These are phyloP conservation scores for Polietes domitor DNA, from an alignment of 2,888 invertebrate species.

Conservation along the genomic window DNA sequence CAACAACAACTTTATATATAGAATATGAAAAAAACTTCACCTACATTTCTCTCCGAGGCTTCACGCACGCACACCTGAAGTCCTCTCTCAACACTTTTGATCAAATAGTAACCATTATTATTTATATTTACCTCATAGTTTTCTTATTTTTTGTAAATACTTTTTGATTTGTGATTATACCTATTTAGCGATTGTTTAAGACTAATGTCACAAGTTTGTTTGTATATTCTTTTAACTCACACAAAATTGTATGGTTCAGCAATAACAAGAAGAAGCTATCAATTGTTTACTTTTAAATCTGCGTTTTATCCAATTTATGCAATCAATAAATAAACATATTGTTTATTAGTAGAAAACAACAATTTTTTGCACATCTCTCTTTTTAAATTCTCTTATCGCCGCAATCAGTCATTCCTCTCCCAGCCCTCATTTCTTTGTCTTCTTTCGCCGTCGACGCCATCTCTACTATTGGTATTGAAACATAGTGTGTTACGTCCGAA, in stretches of 20 bases:
- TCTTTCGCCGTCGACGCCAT: no score
- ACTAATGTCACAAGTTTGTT: slow-evolving; percentile 28
- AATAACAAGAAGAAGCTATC: background rate
- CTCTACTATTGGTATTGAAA: slow-evolving; percentile 22
- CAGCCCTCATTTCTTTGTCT: background rate
- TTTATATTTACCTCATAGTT: slow-evolving; percentile 17
- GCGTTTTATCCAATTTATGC: slow-evolving; percentile 22
- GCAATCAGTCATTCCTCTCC: background rate
- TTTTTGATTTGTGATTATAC: slow-evolving; percentile 33
- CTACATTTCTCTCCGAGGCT: slow-evolving; percentile 1
- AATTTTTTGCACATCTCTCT: background rate
- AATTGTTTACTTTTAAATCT: slow-evolving; percentile 26
- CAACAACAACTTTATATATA: background rate
- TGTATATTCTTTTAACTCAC: slow-evolving; percentile 8
- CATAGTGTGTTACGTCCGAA: background rate
- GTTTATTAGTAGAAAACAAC: slow-evolving; percentile 45
- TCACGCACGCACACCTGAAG: background rate
- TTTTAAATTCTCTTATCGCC: slow-evolving; percentile 3
- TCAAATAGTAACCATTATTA: slow-evolving; percentile 29
- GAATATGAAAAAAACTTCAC: background rate
- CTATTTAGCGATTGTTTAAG: slow-evolving; percentile 47
- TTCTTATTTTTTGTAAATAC: slow-evolving; percentile 29
- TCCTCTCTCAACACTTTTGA: background rate
- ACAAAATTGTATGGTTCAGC: slow-evolving; percentile 29
- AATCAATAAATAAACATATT: slow-evolving; percentile 48